phyloP scores from a whole-genome alignment of 2,797 vertebrate genomes.

The Hafferia zeledoni region DNA sequence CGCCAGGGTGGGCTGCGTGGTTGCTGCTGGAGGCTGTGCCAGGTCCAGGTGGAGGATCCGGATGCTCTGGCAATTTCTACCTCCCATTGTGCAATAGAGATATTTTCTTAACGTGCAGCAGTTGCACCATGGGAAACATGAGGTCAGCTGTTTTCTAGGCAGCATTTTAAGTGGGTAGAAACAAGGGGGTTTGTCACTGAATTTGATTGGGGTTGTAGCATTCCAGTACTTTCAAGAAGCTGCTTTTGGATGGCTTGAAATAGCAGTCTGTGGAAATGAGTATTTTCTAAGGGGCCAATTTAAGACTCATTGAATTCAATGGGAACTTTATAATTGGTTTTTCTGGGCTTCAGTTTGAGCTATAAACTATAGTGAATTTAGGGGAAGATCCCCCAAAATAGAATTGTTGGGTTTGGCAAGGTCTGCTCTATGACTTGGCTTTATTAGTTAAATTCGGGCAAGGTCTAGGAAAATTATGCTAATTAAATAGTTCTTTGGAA shows the following conservation, averaged over 20 bases:
- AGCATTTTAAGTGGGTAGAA: not conserved
- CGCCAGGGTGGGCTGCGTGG: fast-evolving
- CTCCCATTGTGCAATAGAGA: not conserved
- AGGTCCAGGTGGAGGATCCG: too few species aligned
- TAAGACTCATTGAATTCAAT: not conserved
- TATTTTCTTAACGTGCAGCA: not conserved
- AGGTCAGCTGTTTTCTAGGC: not conserved
- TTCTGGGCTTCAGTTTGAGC: not conserved
- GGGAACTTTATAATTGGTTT: not conserved
- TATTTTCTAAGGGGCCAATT: not conserved
- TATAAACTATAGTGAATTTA: not conserved
- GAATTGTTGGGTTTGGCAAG: constrained; percentile 15
- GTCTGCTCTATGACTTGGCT: not conserved
- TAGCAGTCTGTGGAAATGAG: not conserved
- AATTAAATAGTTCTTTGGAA: not conserved
- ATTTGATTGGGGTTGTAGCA: not conserved
- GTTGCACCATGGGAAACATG: not conserved
- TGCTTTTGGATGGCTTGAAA: not conserved
- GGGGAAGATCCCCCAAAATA: not conserved
- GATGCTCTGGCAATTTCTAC: not conserved
- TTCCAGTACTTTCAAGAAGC: not conserved
- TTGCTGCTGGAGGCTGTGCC: not conserved
- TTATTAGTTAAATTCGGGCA: not conserved
- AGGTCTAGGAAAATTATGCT: not conserved
- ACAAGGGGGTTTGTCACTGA: not conserved